A percentile compares a stretch with the other conserved stretches of the same genome.
Evolutionary conservation across 2,888 invertebrate genomes (phyloP).

Genomic region (Thyatira batis): DNA sequence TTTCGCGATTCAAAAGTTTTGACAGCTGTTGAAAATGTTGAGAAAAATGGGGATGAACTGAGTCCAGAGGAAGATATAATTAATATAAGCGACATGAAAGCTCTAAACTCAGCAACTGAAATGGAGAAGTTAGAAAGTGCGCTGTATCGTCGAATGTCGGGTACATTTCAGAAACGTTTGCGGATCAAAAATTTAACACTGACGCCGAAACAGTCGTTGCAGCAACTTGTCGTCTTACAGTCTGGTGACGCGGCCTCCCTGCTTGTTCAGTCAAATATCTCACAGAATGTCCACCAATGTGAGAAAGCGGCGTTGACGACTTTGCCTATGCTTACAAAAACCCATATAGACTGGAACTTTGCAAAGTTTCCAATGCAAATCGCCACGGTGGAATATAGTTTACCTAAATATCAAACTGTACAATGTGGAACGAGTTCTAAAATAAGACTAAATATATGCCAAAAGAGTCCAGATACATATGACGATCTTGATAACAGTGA

Average conservation of each 20-base stretch:
- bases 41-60: constrained; percentile 15
- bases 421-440: constrained; percentile 17
- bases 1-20: constrained; percentile 51
- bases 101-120: constrained; percentile 36
- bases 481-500: neutral
- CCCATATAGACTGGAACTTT: constrained; percentile 47
- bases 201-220: constrained; percentile 59
- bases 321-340: constrained; percentile 40
- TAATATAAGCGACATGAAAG: constrained; percentile 16
- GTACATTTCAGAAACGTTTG: constrained; percentile 55
- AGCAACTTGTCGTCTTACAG: constrained; percentile 52
- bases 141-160: constrained; percentile 47
- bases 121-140: constrained; percentile 50
- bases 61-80: constrained; percentile 5
- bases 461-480: constrained; percentile 6
- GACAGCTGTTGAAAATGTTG: constrained; percentile 46
- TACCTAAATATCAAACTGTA: constrained; percentile 35
- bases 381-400: constrained; percentile 61
- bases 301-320: constrained; percentile 31
- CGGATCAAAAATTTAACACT: constrained; percentile 58
- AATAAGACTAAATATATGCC: constrained; percentile 17
- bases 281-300: constrained; percentile 30
- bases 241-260: constrained; percentile 60
- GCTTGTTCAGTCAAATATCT: constrained; percentile 45
- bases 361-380: constrained; percentile 56